Evolutionary conservation across 2,888 invertebrate species (phyloP), one percentile per base, ranked within the genome.

Genomic region (Ophion slaviceki): DNA sequence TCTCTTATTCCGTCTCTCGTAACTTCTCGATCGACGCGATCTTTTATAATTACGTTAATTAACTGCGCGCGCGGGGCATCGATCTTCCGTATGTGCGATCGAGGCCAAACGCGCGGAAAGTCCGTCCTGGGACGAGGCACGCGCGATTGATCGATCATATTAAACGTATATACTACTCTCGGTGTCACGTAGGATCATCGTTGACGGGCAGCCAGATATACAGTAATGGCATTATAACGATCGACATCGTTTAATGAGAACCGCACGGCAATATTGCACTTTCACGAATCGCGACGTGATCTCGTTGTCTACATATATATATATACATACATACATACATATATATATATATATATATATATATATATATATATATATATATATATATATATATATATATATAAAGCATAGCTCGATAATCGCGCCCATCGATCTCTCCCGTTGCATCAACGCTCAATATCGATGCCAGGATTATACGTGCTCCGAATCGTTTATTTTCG

Each of bases 41-140:
- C 77, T 71, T 75, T 64, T 66, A 67, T 67, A 82, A 82, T 82
- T 74, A 61, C 72, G 72, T 78, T 82, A 82, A 82, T 82, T 72
- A 67, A 82, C 78, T 59, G 14, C 47, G 71, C 1, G 36, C 28
- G 59, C 53, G 2, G 53, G 53, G 77, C 67, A 83, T 83, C 74
- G 72, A 83, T 83, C 66, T 78, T 66, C 32, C 66, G 7, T 62
- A 14, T 53, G 74, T 61, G 32, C 32, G 76, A 77, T 67, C 57
- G 57, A n/a, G 64, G 75, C 75, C 14, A 64, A 75, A 59, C 47
- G 66, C 24, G 20, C 66, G 32, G 36, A 57, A 66, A 76, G 75
- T 62, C 45, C 47, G 47, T 66, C 14, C 53, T 20, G 53, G 32
- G 66, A 28, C 6, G 59, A 10, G 53, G 53, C 64, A 28, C 61